phyloP scores from a whole-genome alignment of 2,113 vertebrate species.

The Pelecanoides urinatrix region DNA sequence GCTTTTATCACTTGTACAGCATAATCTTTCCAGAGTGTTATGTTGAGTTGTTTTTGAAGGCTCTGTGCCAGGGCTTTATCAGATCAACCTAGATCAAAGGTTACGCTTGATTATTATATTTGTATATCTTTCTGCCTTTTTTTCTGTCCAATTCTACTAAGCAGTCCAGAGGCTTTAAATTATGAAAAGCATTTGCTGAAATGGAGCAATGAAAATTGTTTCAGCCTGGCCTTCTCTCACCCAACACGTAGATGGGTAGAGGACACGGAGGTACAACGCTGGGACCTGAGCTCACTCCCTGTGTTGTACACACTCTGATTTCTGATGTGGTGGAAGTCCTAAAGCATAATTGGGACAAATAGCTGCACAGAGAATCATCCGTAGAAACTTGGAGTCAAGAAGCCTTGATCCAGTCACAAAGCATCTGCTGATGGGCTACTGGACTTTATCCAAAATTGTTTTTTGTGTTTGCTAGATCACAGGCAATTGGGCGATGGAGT shows the following conservation, averaged over 20 bases:
- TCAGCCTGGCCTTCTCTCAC: background rate
- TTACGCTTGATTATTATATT: background rate
- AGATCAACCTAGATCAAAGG: slow-evolving; percentile 41
- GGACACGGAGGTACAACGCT: fast-evolving
- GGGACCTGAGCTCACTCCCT: background rate
- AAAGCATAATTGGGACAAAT: background rate
- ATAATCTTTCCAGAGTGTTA: background rate
- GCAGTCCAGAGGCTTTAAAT: background rate
- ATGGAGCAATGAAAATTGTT: background rate
- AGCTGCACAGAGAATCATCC: background rate
- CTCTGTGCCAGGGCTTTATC: slow-evolving; percentile 21
- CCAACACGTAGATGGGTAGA: background rate
- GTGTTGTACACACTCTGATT: background rate
- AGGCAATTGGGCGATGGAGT: background rate
- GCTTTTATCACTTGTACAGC: slow-evolving; percentile 22
- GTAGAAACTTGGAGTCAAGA: background rate
- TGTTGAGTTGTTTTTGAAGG: slow-evolving; percentile 7
- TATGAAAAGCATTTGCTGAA: background rate
- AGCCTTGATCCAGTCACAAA: background rate
- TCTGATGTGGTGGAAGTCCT: background rate
- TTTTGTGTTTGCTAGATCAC: background rate
- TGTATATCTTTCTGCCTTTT: background rate
- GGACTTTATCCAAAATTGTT: background rate
- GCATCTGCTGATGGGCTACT: background rate
- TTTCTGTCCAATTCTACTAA: background rate